These are phyloP conservation scores for Leucophenga montana DNA, from an alignment of 2,888 invertebrate species.

Conservation along the genomic window DNA sequence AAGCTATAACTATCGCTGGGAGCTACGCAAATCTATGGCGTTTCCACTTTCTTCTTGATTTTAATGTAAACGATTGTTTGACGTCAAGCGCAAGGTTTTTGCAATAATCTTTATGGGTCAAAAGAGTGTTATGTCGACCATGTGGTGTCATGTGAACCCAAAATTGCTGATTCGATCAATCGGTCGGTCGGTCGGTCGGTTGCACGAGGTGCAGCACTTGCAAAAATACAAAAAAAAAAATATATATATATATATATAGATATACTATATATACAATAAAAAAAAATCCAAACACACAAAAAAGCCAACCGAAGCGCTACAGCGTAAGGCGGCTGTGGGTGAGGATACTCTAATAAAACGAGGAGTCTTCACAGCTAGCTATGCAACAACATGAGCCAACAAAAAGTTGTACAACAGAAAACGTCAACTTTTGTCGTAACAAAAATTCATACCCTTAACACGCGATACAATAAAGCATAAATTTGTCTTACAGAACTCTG, in stretches of 20 bases:
- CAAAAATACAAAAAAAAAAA: slow-evolving; percentile 6
- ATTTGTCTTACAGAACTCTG: too few species aligned
- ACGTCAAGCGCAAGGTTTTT: slow-evolving; percentile 53
- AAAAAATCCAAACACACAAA: not conserved
- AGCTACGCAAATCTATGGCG: slow-evolving; percentile 69
- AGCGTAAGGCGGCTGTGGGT: too few species aligned
- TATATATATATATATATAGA: too few species aligned
- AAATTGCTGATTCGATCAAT: not conserved
- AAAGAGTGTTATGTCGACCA: slow-evolving; percentile 61
- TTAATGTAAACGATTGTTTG: slow-evolving; percentile 60
- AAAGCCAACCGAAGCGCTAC: not conserved
- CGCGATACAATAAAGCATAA: too few species aligned
- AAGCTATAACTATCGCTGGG: slow-evolving; percentile 70
- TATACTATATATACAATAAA: too few species aligned
- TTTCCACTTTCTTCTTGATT: slow-evolving; percentile 65
- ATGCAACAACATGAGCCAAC: too few species aligned
- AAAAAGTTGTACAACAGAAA: too few species aligned
- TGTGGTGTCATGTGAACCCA: slow-evolving; percentile 48
- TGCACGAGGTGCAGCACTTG: slow-evolving; percentile 3
- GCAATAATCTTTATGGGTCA: slow-evolving; percentile 50
- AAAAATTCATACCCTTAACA: too few species aligned
- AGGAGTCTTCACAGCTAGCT: too few species aligned
- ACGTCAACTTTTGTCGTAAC: too few species aligned
- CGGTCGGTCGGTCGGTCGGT: not conserved
- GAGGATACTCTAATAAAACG: too few species aligned